Conservation (phyloP, 1,140 invertebrate species). For the Hylaeus anthracinus region DNA sequence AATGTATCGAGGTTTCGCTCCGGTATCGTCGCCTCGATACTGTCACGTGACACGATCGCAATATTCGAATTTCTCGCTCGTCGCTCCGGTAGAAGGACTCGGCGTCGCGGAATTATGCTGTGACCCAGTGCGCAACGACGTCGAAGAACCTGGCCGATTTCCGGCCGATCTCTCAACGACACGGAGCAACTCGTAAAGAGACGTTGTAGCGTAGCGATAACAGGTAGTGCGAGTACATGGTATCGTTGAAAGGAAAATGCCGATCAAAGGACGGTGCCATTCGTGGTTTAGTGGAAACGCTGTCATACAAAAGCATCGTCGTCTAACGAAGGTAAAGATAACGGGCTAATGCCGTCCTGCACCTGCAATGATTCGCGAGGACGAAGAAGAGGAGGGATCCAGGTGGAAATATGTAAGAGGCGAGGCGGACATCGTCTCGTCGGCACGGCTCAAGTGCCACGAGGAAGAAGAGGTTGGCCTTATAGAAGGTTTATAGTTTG, state of each 20-base stretch:
- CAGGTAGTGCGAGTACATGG: not conserved
- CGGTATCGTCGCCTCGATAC: not conserved
- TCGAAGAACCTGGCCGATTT: too few relatives aligned
- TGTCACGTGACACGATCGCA: not conserved
- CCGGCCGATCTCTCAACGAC: not conserved
- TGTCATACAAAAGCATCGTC: conserved; percentile 18
- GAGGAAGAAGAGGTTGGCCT: conserved; percentile 70
- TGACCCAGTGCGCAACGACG: not conserved
- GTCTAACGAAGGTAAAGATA: conserved; percentile 48
- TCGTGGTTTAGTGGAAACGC: conserved; percentile 43
- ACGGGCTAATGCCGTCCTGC: conserved; percentile 59
- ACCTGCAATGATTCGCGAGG: conserved; percentile 68
- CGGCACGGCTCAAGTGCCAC: conserved; percentile 69
- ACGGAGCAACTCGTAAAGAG: not conserved
- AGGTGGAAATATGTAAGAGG: conserved; percentile 70
- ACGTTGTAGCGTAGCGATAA: too few relatives aligned
- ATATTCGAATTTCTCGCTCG: not conserved
- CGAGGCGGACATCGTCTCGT: conserved; percentile 69
- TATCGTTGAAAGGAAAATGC: conserved; percentile 29
- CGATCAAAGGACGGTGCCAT: conserved; percentile 29
- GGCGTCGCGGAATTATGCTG: not conserved
- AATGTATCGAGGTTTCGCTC: conserved; percentile 5
- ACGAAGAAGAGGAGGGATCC: conserved; percentile 60
- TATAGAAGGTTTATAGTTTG: conserved; percentile 73
- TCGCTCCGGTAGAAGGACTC: too few relatives aligned